Conservation (phyloP, 1,140 invertebrate species). For the Panagrolaimus sp. region DNA sequence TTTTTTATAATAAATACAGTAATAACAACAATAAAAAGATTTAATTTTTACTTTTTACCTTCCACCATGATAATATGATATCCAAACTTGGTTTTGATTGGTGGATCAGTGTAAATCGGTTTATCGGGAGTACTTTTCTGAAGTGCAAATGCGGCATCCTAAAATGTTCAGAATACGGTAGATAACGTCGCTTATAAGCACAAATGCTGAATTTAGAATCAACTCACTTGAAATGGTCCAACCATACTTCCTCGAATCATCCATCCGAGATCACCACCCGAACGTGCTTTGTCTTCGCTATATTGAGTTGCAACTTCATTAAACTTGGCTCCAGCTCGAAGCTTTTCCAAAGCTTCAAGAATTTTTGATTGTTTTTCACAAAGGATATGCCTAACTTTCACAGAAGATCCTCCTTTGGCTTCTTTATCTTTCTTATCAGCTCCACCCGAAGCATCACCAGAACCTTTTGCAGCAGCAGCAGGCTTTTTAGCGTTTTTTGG, state of each 20-base stretch:
- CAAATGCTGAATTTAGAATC: too few species aligned
- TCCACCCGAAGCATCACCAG: constrained; percentile 23
- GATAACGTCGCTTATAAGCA: too few species aligned
- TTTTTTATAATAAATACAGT: constrained; percentile 10
- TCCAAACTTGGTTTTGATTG: constrained; percentile 96
- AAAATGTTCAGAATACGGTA: constrained; percentile 78
- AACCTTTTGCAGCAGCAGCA: constrained; percentile 33
- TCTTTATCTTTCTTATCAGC: constrained; percentile 35
- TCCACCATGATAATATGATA: constrained; percentile 99
- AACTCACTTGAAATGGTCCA: constrained; percentile 55
- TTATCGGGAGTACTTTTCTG: constrained; percentile 78
- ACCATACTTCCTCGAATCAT: too few species aligned
- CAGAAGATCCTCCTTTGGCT: constrained; percentile 52
- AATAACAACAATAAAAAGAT: neutral
- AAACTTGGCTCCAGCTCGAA: constrained; percentile 94
- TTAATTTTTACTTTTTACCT: constrained; percentile 80
- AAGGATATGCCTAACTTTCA: constrained; percentile 81
- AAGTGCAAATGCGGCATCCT: constrained; percentile 92
- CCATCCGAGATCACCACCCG: constrained; percentile 87
- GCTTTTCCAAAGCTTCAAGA: constrained; percentile 88
- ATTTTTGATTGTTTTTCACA: constrained; percentile 92
- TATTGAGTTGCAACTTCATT: constrained; percentile 89
- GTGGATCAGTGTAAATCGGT: constrained; percentile 93
- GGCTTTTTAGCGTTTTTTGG: constrained; percentile 44
- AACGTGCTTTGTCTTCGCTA: constrained; percentile 95